Evolutionary conservation across 2,113 vertebrate genomes (phyloP), one percentile per base, ranked within the genome.

Genomic region (Smithornis capensis): DNA sequence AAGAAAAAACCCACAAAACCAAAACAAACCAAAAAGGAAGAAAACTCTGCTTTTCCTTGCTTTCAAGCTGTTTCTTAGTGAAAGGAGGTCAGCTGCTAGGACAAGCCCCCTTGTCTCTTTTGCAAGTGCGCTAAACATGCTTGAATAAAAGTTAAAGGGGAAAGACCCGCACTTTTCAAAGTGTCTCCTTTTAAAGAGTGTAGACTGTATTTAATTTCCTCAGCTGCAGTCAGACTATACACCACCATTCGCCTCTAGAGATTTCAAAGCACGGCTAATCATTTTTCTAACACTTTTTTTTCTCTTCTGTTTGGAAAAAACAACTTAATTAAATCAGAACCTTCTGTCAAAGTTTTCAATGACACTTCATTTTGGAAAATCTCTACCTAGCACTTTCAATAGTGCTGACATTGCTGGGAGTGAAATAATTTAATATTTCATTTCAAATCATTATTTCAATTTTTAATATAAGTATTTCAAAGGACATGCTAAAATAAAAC

Each of bases 311-410:
- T 94, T 92, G 64, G 86, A 91, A 90, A 94, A 92, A 89, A 28
- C 7, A 86, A 52, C 77, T 83, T 68, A 33, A 4, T 93, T 6
- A 4, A 87, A 87, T 74, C 60, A 59, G 60, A 91, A 68, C 33
- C 24, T 93, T 93, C 55, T 89, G 73, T 70, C 80, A 87, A 83
- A 92, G 12, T 44, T 90, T 92, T 81, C 69, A 89, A 16, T 52
- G 49, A 31, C 59, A 78, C 50, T 85, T 92, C 50, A 62, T 95
- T 96, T 90, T 68, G 67, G 82, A 96, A 95, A 93, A 93, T 56
- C 14, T 93, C 35, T 75, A 7, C 44, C 55, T 83, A 11, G 1
- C 35, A 37, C n/a, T 83, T 92, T 81, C 52, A 64, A 8, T 37
- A 31, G 62, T 78, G 44, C 18, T 90, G 69, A 87, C 56, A 64